phyloP scores from a whole-genome alignment of 2,888 invertebrate species.

The Capitulum mitella region DNA sequence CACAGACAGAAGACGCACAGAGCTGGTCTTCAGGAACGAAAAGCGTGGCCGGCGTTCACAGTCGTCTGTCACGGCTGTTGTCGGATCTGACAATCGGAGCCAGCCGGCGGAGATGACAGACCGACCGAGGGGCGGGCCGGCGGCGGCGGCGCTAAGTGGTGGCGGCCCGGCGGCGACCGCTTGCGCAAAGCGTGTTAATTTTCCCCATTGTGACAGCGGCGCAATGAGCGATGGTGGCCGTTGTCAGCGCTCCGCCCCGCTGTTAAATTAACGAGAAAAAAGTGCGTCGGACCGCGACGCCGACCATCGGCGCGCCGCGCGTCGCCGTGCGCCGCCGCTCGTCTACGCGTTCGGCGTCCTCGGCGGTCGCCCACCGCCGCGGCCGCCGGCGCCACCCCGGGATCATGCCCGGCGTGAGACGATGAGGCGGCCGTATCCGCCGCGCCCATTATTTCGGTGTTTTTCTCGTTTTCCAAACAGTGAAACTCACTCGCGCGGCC shows the following conservation, averaged over 20 bases:
- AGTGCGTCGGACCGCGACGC: too few relatives aligned
- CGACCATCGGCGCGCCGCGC: background rate
- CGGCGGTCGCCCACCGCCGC: too few relatives aligned
- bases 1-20: too few relatives aligned
- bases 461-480: conserved; percentile 6
- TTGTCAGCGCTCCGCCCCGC: background rate
- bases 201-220: background rate
- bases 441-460: background rate
- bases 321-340: background rate
- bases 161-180: background rate
- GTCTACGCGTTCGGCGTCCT: too few relatives aligned
- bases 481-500: background rate
- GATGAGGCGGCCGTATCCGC: background rate
- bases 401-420: too few relatives aligned
- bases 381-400: too few relatives aligned
- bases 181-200: background rate
- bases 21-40: too few relatives aligned
- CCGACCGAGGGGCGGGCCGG: too few relatives aligned
- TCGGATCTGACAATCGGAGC: too few relatives aligned
- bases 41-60: too few relatives aligned
- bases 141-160: background rate
- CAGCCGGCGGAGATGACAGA: too few relatives aligned
- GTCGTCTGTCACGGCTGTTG: too few relatives aligned
- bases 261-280: background rate
- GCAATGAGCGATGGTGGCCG: background rate